These are phyloP conservation scores for Catagonus wagneri DNA, from an alignment of 2,113 vertebrate genomes.

Conservation along the genomic window DNA sequence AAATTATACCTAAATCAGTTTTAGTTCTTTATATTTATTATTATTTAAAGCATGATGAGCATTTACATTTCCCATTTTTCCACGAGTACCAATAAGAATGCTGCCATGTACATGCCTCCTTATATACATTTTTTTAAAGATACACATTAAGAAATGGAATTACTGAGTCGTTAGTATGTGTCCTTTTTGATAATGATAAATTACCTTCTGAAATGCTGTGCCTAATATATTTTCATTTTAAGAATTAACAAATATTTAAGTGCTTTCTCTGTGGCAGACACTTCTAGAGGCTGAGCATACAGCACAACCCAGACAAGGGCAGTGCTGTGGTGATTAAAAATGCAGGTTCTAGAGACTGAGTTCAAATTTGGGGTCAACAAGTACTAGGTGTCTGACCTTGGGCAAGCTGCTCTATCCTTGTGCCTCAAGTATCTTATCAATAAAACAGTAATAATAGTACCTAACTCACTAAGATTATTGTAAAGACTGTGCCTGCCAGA, in stretches of 20 bases:
- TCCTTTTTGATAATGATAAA: slow-evolving; percentile 42
- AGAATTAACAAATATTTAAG: slow-evolving; percentile 56
- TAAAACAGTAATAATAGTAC: background rate
- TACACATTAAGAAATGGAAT: slow-evolving; percentile 40
- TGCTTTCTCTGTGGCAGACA: background rate
- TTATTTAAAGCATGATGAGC: background rate
- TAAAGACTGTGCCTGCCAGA: background rate
- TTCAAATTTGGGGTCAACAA: slow-evolving; percentile 28
- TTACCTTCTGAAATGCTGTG: background rate
- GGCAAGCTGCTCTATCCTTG: background rate
- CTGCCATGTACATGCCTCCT: background rate
- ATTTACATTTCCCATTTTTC: slow-evolving; percentile 58
- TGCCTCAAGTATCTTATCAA: slow-evolving; percentile 15
- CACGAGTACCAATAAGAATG: slow-evolving; percentile 30
- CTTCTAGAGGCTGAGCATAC: background rate
- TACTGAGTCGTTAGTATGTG: background rate
- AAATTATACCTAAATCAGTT: too few species aligned
- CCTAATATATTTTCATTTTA: background rate
- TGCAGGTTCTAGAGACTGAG: background rate
- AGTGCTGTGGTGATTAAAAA: background rate
- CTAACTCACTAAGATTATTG: background rate
- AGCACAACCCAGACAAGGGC: background rate
- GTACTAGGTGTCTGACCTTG: background rate
- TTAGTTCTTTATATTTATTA: background rate
- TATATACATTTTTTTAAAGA: background rate